Percentiles rank a stretch among this genome's conserved stretches.
Evolutionary conservation across 2,113 vertebrate species (phyloP).

Genomic region (Rana temporaria): DNA sequence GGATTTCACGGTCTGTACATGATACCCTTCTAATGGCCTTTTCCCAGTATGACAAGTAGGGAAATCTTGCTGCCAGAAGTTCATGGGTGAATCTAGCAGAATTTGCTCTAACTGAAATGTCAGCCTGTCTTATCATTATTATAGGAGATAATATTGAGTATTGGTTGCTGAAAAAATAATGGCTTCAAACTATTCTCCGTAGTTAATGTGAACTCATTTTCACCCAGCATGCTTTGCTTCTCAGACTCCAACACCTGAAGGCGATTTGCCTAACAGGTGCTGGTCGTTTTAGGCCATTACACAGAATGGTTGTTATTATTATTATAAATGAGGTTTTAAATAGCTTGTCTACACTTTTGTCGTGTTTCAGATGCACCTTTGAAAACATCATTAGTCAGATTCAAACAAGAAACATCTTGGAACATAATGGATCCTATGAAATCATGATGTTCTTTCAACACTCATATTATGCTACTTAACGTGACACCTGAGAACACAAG

Average conservation of each 20-base stretch:
- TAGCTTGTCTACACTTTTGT: not conserved
- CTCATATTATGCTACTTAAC: not conserved
- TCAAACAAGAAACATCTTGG: constrained; percentile 19
- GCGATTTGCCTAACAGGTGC: constrained; percentile 27
- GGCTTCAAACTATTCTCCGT: too few relatives aligned
- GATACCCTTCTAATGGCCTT: too few relatives aligned
- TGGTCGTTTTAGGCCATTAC: not conserved
- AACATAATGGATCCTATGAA: not conserved
- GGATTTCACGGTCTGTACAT: too few relatives aligned
- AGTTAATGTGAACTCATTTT: not conserved
- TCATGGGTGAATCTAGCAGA: too few relatives aligned
- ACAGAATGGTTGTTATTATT: not conserved
- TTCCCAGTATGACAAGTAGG: too few relatives aligned
- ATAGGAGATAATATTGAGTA: too few relatives aligned
- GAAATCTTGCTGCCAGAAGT: too few relatives aligned
- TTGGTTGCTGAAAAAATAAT: too few relatives aligned
- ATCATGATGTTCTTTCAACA: not conserved
- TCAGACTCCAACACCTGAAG: not conserved
- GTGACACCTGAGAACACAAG: not conserved
- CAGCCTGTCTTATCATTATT: too few relatives aligned
- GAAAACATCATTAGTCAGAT: constrained; percentile 28
- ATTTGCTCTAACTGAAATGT: too few relatives aligned
- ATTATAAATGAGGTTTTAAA: not conserved
- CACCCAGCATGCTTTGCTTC: not conserved
- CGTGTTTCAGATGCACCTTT: not conserved